Evolutionary conservation across 2,113 vertebrate genomes (phyloP), one percentile per base, ranked within the genome.

Genomic region (Smithornis capensis): DNA sequence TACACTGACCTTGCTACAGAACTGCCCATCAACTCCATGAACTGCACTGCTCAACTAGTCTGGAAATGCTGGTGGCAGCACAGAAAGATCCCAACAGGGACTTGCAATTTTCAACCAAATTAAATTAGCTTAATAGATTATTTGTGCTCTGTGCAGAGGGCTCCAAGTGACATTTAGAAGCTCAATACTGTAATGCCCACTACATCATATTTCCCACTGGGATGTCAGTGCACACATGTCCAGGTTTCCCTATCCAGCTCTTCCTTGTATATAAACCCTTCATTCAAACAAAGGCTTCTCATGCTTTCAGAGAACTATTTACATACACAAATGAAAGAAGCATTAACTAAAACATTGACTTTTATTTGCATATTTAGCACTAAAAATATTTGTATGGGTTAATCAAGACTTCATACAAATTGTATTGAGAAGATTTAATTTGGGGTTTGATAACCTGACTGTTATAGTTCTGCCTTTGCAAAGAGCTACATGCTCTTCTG

Each of bases 371-470:
- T 92, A 95, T 97, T 96, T 95, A 82, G 74, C 10, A 69, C 83
- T 90, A 95, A 95, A 96, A 92, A 92, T 87, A 87, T 95, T 96
- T 94, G 90, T 84, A 93, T 67, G 80, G 59, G 90, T 91, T 97
- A 95, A 97, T 97, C 96, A n/a, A 96, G 92, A 86, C 74, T 92
- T 96, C 28, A 94, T 87, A 91, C 64, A 94, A 92, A 93, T 88
- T 87, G 9, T 27, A 91, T 44, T 55, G 71, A 75, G 87, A 87
- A 69, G 74, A 92, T 81, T 83, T 90, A 89, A 79, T 86, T 80
- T 84, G 67, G n/a, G 64, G 76, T 76, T 89, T 90, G 89, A 88
- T 88, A 92, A 96, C 87, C 71, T 57, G 57, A 77, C 78, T 90
- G 14, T 80, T 90, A 45, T 5, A 85, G 89, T 84, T 89, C 40